Evolutionary conservation across 1,140 invertebrate species (phyloP).

Genomic region (Eciton burchellii): DNA sequence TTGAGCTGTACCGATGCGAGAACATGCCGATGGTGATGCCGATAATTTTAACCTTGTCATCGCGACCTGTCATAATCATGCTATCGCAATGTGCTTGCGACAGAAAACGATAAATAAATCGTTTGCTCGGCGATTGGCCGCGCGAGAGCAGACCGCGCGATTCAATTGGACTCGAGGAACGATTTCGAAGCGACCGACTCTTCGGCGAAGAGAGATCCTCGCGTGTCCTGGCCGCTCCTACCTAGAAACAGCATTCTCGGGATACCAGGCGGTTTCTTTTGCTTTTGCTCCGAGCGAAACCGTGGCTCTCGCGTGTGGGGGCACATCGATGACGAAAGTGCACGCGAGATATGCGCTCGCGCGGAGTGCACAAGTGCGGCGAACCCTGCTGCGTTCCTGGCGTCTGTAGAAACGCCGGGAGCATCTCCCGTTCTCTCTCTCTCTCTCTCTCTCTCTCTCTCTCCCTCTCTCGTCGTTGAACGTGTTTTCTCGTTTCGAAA

Average conservation of each 20-base stretch:
- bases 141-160: not conserved
- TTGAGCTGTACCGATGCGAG: not conserved
- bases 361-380: slow-evolving; percentile 14
- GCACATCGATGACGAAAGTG: slow-evolving; percentile 72
- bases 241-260: slow-evolving; percentile 67
- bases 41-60: not conserved
- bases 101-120: slow-evolving; percentile 6
- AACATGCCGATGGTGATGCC: not conserved
- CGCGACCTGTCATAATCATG: not conserved
- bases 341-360: slow-evolving; percentile 65
- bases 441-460: too few relatives aligned
- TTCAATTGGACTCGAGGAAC: slow-evolving; percentile 15
- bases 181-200: slow-evolving; percentile 24
- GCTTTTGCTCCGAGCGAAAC: slow-evolving; percentile 70
- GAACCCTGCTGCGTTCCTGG: slow-evolving; percentile 7
- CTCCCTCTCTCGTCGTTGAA: not conserved
- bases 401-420: not conserved
- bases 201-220: slow-evolving; percentile 63
- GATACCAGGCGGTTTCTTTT: slow-evolving; percentile 73
- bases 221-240: slow-evolving; percentile 75
- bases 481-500: not conserved
- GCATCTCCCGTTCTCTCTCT: not conserved
- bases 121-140: not conserved
- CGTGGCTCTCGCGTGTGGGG: slow-evolving; percentile 57
- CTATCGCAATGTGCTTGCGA: not conserved